Base-by-base conservation (phyloP, 2,113 vertebrate species). In the Pelecanoides urinatrix region DNA sequence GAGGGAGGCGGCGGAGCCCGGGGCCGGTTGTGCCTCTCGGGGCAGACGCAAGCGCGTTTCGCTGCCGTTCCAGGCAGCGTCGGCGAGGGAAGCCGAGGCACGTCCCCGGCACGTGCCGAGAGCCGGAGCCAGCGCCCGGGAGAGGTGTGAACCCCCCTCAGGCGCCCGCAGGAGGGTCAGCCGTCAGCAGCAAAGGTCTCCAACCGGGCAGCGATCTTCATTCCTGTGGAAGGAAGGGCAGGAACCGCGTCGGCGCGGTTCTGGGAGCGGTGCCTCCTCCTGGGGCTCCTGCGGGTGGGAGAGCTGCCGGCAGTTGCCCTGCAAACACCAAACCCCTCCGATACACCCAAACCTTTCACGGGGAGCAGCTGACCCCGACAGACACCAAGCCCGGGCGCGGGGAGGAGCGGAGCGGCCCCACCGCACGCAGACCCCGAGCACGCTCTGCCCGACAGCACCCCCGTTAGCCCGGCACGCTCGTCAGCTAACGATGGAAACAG, bases 1-100 rank as follows among this genome's bases (percentile, higher is more conserved):
- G 19, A 10, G 19, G 20, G 32, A 52, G 25, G 19, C 68, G 5
- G 59, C 81, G 3, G 49, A 30, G 68, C 34, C 23, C 11, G 25
- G 8, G 8, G 29, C 53, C 4, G 1, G n/a, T 5, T 2, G 1
- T 7, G 23, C 36, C 59, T 25, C 45, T 20, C 23, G 6, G 47
- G 38, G 32, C 36, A n/a, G 76, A 53, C 18, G 4, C 5, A 0
- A 21, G 30, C 4, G 26, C 6, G 10, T 25, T 11, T 38, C 3
- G 2, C 55, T 9, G 45, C 59, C 9, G 16, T 38, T 12, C 34
- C 58, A 32, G 21, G 18, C 25, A 22, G 40, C 6, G 3, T 23
- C 18, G 3, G 21, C 14, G 4, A 30, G 13, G 34, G 38, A 71
- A 22, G 34, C 21, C 2, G 8, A 5, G 40, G 25, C n/a, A 3